Base-by-base conservation (phyloP, 1,140 invertebrate species). In the Drosophila burlai region DNA sequence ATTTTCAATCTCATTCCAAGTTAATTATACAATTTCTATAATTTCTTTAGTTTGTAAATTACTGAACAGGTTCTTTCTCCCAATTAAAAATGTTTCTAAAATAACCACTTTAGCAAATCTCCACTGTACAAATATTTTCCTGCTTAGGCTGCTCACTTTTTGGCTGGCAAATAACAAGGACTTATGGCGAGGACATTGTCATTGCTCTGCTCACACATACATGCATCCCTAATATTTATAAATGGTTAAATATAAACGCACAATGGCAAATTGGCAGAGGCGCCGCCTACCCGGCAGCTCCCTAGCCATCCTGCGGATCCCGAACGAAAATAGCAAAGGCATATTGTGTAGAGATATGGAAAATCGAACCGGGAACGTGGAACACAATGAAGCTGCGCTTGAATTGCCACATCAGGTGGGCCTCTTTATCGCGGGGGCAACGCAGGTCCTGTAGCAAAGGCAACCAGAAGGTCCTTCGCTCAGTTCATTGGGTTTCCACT, bases 321-420 rank as follows among this genome's bases (percentile, higher is more conserved):
- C 36, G 36, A 57, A 69, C 78, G 34, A 83, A 86, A 86, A 86
- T 73, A 59, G 67, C 72, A 38, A 38, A 46, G 61, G 72, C 57
- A 83, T 57, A 57, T 84, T 90, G 84, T 87, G 84, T 87, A 90
- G 61, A 87, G 84, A 89, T 89, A 89, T 87, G 84, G 85, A 87
- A 87, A 87, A 89, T 90, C 78, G 81, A 74, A 74, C 71, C 36
- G 31, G 24, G 63, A 54, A 64, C 50, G 67, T 18, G 69, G 60
- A 67, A 42, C 61, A 89, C 81, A 78, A 82, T 86, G 60, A 72
- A 65, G 83, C 61, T 83, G 80, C 71, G 83, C 76, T 71, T 79
- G 74, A 82, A 86, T 80, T 89, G 81, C 58, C 65, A 61, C 69
- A 72, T 77, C 80, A 72, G 73, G 61, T 72, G 65, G 76, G 69